Evolutionary conservation across 2,888 invertebrate genomes (phyloP), one percentile per base, ranked within the genome.

Genomic region (Calephelis perditalis): DNA sequence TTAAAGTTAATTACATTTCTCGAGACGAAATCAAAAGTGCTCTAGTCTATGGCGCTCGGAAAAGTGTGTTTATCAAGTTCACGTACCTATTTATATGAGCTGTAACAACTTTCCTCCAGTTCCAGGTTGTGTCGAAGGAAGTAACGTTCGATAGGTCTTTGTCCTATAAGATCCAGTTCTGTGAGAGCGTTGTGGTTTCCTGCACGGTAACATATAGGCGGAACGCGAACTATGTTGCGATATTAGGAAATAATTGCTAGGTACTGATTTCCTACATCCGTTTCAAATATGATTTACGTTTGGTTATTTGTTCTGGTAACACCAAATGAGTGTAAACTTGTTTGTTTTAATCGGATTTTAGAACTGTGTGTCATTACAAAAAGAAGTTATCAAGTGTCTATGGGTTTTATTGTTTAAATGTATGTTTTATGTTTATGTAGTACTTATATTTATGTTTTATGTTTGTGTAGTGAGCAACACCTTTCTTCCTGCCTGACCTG

Each of bases 51-150:
- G 73, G 69, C 77, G 73, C 76, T 68, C 67, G 81, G 86, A 88
- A 86, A 86, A 89, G 89, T 90, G 89, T 74, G 67, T 67, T 76
- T 85, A 86, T 86, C 85, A 88, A 86, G 87, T 88, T 86, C 85
- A 87, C 74, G 84, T 76, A 56, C 36, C 44, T 57, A 84, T 89
- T 88, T 90, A 89, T 89, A 89, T 81, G 76, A 81, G 76, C 76
- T 74, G 70, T 74, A 75, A 8, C 84, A 82, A 86, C 87, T 88
- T 90, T 89, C 87, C 82, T 86, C 71, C 63, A 65, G 74, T 71
- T 84, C 86, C 83, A 86, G 84, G 66, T 67, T 73, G 40, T 40
- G 40, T 68, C 67, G 70, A 73, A 83, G 87, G 86, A 86, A 86
- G 75, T 88, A 85, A 79, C 83, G 35, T 35, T 52, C 84, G 73